Base-by-base conservation (phyloP, 2,888 invertebrate species). In the Amiota minor region DNA sequence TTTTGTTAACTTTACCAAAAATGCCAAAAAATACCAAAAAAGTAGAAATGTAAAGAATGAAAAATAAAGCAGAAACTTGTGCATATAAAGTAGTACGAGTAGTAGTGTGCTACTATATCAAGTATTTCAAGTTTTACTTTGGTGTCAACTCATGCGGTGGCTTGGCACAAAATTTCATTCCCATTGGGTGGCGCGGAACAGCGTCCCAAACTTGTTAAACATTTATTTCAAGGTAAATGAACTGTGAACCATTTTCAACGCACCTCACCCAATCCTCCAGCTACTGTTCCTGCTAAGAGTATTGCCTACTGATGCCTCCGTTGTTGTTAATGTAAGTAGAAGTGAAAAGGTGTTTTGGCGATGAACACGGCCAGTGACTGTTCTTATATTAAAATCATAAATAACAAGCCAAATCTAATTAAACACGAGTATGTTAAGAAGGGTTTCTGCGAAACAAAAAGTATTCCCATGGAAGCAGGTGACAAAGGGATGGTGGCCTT, bases 361-460 rank as follows among this genome's bases (percentile, higher is more conserved):
- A 35, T 35, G 35, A 35, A 35, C 35, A 35, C 2, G 12, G 53
- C 53, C 53, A 50, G 53, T 12, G 12, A 50, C 53, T 50, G 53
- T n/a, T 50, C 14, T 16, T 56, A 62, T 67, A 50, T 67, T 67
- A 50, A 67, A 67, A 50, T 67, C 45, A 67, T 67, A 67, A 50
- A 50, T 67, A 50, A 67, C 23, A n/a, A 67, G 67, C 10, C 18
- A 67, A 67, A 67, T 20, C 67, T 50, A 67, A 67, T 67, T 67
- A 67, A 50, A 50, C 23, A 67, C 9, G 56, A 56, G 56, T 50
- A 53, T 53, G n/a, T 56, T 16, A 9, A 16, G 18, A 56, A 16
- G 16, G 56, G 56, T 56, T 14, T 14, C 9, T 14, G 53, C 53
- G 35, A 35, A 35, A 3, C 35, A 6, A 6, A 6, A 6, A 35